Evolutionary conservation across 53 echinoderm and acorn worm genomes (phyloP), one percentile per base, ranked within the genome.

Genomic region (Luidia sarsii): DNA sequence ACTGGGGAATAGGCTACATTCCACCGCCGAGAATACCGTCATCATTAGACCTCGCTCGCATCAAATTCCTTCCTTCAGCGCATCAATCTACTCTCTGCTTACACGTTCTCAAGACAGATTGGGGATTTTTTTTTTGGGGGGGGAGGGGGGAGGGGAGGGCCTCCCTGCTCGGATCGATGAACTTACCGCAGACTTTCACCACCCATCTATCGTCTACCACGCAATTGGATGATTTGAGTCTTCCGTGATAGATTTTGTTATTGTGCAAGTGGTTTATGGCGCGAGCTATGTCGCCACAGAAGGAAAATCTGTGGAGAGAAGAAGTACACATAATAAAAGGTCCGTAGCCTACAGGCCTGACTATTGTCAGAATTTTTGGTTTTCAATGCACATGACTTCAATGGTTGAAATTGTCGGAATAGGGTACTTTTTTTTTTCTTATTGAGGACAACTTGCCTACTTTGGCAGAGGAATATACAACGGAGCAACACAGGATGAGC

Each of bases 151-250:
- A n/a, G n/a, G n/a, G n/a, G n/a, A n/a, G n/a, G n/a, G n/a, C n/a
- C n/a, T n/a, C n/a, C n/a, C n/a, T n/a, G n/a, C n/a, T n/a, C n/a
- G n/a, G n/a, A n/a, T 68, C 11, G 4, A n/a, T 34, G 7, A 5
- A n/a, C 94, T 64, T 80, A 96, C 96, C 96, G 80, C 93, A 71
- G 41, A 96, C 71, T 87, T 96, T 96, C 48, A 96, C 96, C 57
- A 96, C 93, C 96, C 96, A 96, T 96, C 96, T 90, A 50, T 96
- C 96, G 75, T 96, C 96, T 29, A 96, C 86, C 4, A 96, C 90
- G 69, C 96, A 96, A 83, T 96, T 96, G 36, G 92, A 92, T 43
- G 96, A 96, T 64, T 90, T 96, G 57, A 96, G 87, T 21, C 88
- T 65, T 0, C 96, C 96, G 54, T 96, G 96, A 43, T 66, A 90